A percentile compares a stretch with the other conserved stretches of the same genome.
Conservation (phyloP, 2,888 invertebrate species). For the Pyrgus malvae region DNA sequence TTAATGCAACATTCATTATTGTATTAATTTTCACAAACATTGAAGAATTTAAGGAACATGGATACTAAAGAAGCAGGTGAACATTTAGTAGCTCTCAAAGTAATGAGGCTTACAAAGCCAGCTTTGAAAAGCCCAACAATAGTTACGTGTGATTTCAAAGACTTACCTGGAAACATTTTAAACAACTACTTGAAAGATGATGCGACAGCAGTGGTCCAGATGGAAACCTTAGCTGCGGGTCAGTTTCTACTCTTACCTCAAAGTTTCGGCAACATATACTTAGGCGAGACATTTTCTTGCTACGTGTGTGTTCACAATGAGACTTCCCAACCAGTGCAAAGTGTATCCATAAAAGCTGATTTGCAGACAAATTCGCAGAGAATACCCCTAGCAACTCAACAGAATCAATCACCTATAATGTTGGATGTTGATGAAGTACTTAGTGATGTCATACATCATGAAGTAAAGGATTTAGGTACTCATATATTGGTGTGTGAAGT, state of each 20-base stretch:
- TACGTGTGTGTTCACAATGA: slow-evolving; percentile 99
- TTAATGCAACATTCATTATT: too few species aligned
- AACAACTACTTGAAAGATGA: slow-evolving; percentile 90
- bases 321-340: slow-evolving; percentile 90
- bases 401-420: slow-evolving; percentile 83
- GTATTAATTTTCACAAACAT: too few species aligned
- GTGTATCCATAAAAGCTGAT: slow-evolving; percentile 95
- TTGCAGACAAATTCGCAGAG: slow-evolving; percentile 96
- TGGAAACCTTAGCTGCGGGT: slow-evolving; percentile 92
- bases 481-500: slow-evolving; percentile 99
- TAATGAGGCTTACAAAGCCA: slow-evolving; percentile 97
- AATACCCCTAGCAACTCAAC: slow-evolving; percentile 89
- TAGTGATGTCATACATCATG: slow-evolving; percentile 98
- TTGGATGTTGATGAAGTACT: slow-evolving; percentile 91
- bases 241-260: slow-evolving; percentile 96
- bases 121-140: slow-evolving; percentile 91
- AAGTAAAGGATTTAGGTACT: slow-evolving; percentile 99
- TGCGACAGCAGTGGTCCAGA: slow-evolving; percentile 90
- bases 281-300: slow-evolving; percentile 99
- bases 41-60: too few species aligned
- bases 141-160: slow-evolving; percentile 91
- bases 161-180: slow-evolving; percentile 91
- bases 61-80: slow-evolving; percentile 83
- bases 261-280: slow-evolving; percentile 98
- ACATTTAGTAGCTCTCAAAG: slow-evolving; percentile 86